These are phyloP conservation scores for Anolis sagrei DNA, from an alignment of 2,113 vertebrate species.

Conservation along the genomic window DNA sequence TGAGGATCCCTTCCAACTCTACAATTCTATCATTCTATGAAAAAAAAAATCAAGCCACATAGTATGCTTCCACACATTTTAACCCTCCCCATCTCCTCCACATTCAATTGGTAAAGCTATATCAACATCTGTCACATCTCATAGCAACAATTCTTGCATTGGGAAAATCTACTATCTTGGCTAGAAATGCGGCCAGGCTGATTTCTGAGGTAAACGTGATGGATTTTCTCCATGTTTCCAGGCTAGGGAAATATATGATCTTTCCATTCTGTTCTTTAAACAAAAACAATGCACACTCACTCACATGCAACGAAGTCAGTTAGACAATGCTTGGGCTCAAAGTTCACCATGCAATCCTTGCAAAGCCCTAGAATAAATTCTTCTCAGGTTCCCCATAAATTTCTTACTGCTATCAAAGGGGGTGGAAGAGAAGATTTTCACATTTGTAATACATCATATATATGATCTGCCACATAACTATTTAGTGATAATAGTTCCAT, in stretches of 20 bases:
- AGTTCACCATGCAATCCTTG: background rate
- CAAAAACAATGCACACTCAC: background rate
- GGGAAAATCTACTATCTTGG: rapidly evolving
- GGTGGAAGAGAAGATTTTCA: no score
- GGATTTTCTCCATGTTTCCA: rapidly evolving
- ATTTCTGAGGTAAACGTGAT: rapidly evolving
- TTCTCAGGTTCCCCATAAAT: background rate
- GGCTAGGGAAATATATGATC: background rate
- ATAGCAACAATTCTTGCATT: background rate
- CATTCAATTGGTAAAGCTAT: background rate
- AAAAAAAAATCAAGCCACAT: no score
- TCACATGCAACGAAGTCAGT: background rate
- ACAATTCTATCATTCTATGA: no score
- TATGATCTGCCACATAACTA: conserved; percentile 26
- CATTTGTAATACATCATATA: conserved; percentile 18
- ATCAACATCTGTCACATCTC: background rate
- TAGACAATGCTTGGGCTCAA: background rate
- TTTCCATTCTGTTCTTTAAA: background rate
- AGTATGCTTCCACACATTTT: background rate
- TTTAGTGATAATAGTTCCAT: background rate
- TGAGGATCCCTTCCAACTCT: no score
- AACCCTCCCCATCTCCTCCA: no score
- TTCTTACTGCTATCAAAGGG: background rate
- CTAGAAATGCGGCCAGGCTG: rapidly evolving
- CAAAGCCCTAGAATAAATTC: background rate